Base-by-base conservation (phyloP, 2,797 vertebrate species). In the Halcyon smyrnensis region DNA sequence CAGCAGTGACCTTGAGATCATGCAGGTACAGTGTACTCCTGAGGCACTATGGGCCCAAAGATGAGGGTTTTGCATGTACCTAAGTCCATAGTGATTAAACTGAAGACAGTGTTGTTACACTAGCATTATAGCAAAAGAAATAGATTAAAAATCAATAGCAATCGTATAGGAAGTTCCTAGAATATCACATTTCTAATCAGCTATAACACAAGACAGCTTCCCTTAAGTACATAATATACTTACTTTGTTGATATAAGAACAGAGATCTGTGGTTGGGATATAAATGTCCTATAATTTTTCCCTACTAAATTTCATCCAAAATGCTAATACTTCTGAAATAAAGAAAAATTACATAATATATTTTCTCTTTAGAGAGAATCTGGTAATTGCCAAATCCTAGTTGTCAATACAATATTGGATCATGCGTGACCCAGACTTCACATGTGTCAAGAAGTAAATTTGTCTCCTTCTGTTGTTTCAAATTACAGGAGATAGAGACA, bases 321-420 rank as follows among this genome's bases (percentile, higher is more conserved):
- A 94, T 94, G 57, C 73, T 94, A 94, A 94, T 75, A 56, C 12
- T 94, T 89, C 77, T 96, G 86, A 94, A 97, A 95, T 94, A 96
- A 97, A 96, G 94, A 94, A 46, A 36, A 95, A 85, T 73, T 95
- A 63, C 88, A 94, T 94, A 95, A 96, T 97, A 89, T 24, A 81
- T 96, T 96, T 97, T 95, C 39, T 97, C 78, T 89, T 93, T 94
- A 80, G 68, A 69, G 74, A 91, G 95, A 96, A 79, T 96, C 91
- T 95, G 80, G 60, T 82, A 97, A 96, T 98, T 97, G 96, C 94
- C 96, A 97, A 94, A 96, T 96, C 67, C 89, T 89, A 32, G 92
- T 97, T 97, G 96, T 97, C 97, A 97, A 91, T 98, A 95, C 85
- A 96, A 53, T 23, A 87, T 89, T 93, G 90, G 91, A 91, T 97